phyloP scores from a whole-genome alignment of 2,888 invertebrate genomes.

The Argyresthia albistria region DNA sequence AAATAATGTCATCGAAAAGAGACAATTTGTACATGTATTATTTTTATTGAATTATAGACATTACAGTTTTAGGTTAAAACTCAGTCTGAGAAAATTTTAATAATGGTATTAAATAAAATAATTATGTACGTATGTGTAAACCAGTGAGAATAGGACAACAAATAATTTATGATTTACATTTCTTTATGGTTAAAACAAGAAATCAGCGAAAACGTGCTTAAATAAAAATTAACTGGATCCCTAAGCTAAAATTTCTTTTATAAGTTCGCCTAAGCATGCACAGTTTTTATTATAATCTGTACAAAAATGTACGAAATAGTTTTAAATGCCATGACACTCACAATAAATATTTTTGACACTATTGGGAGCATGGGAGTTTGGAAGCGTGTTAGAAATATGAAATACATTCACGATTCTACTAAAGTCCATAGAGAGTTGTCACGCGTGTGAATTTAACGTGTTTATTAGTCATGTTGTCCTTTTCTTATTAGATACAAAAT shows the following conservation, averaged over 20 bases:
- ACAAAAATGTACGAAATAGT: slow-evolving; percentile 1
- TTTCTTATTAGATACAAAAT: too few relatives aligned
- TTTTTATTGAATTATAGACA: background rate
- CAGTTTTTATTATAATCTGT: background rate
- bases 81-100: background rate
- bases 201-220: slow-evolving; percentile 12
- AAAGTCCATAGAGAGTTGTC: too few relatives aligned
- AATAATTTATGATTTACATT: background rate
- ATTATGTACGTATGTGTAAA: background rate
- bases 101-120: background rate
- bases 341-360: background rate
- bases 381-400: background rate
- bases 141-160: too few relatives aligned
- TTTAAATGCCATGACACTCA: background rate
- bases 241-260: slow-evolving; percentile 1
- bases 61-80: background rate
- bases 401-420: background rate
- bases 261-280: background rate
- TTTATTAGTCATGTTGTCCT: background rate
- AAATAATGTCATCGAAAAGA: background rate
- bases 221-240: slow-evolving; percentile 19
- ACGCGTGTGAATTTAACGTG: background rate
- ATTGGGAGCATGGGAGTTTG: background rate
- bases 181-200: background rate
- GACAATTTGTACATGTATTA: slow-evolving; percentile 3